Evolutionary conservation across 1,140 invertebrate genomes (phyloP).

Genomic region (Lucilia cuprina): DNA sequence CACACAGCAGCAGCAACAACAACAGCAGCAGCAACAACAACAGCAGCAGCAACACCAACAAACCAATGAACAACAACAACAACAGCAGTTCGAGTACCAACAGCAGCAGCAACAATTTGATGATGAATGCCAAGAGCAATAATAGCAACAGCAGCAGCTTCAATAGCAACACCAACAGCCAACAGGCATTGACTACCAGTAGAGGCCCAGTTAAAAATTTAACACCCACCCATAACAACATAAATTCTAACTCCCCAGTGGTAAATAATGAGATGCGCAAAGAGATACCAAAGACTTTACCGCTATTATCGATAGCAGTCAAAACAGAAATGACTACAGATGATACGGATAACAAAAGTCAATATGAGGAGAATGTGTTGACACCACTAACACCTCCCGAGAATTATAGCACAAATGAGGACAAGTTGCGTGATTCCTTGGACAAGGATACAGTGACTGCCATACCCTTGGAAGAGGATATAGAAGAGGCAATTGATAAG

Average conservation of each 20-base stretch:
- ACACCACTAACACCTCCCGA: slow-evolving; percentile 57
- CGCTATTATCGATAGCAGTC: slow-evolving; percentile 24
- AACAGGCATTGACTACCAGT: slow-evolving; percentile 50
- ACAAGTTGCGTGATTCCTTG: slow-evolving; percentile 50
- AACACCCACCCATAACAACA: slow-evolving; percentile 14
- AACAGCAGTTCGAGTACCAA: slow-evolving; percentile 44
- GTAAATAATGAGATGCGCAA: neutral
- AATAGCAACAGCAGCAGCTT: slow-evolving; percentile 49
- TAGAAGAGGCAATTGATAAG: slow-evolving; percentile 37
- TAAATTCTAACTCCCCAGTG: slow-evolving; percentile 18
- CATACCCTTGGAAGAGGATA: slow-evolving; percentile 31
- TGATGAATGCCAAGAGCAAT: slow-evolving; percentile 43
- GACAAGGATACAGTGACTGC: slow-evolving; percentile 55
- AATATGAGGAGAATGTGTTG: slow-evolving; percentile 58
- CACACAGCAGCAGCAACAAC: slow-evolving; percentile 38
- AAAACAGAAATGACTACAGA: slow-evolving; percentile 41
- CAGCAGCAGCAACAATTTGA: slow-evolving; percentile 39
- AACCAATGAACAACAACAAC: slow-evolving; percentile 43
- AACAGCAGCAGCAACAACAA: slow-evolving; percentile 44
- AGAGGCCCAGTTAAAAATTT: slow-evolving; percentile 60
- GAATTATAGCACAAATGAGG: slow-evolving; percentile 55
- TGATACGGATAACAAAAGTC: slow-evolving; percentile 49
- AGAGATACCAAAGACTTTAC: neutral
- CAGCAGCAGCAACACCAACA: slow-evolving; percentile 44
- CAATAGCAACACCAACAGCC: slow-evolving; percentile 47